Conservation (phyloP, 2,888 invertebrate species). For the Petrophora chlorosata region DNA sequence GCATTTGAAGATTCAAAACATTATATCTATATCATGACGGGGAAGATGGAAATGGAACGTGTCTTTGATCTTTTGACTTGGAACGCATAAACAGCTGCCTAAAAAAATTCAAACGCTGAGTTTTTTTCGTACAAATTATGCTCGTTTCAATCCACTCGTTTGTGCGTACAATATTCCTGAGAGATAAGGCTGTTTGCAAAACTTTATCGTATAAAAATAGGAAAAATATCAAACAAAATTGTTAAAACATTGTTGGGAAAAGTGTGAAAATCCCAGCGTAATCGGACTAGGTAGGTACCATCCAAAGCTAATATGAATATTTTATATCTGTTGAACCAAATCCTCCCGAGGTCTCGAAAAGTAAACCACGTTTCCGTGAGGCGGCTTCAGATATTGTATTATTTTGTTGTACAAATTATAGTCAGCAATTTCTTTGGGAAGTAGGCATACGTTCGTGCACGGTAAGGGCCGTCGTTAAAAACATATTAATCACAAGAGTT, state of each 20-base stretch:
- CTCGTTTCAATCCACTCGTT: background rate
- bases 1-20: constrained; percentile 43
- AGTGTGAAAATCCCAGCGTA: constrained; percentile 25
- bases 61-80: constrained; percentile 12
- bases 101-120: too few species aligned
- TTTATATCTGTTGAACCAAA: constrained; percentile 30
- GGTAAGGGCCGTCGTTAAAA: constrained; percentile 45
- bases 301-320: constrained; percentile 30
- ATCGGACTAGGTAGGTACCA: too few species aligned
- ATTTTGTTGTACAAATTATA: constrained; percentile 18
- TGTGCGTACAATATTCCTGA: background rate
- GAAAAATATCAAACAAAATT: constrained; percentile 4
- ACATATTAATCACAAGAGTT: constrained; percentile 46
- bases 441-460: constrained; percentile 8
- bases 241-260: constrained; percentile 11
- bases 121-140: too few species aligned
- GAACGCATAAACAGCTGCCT: background rate
- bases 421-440: constrained; percentile 9
- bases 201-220: background rate
- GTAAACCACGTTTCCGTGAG: constrained; percentile 28
- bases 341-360: constrained; percentile 23
- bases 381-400: constrained; percentile 14
- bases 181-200: background rate
- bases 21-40: constrained; percentile 4
- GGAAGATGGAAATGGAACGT: constrained; percentile 2